A percentile compares a stretch with the other conserved stretches of the same genome.
These are phyloP conservation scores for Latheticus oryzae DNA, from an alignment of 2,888 invertebrate species.

Conservation along the genomic window DNA sequence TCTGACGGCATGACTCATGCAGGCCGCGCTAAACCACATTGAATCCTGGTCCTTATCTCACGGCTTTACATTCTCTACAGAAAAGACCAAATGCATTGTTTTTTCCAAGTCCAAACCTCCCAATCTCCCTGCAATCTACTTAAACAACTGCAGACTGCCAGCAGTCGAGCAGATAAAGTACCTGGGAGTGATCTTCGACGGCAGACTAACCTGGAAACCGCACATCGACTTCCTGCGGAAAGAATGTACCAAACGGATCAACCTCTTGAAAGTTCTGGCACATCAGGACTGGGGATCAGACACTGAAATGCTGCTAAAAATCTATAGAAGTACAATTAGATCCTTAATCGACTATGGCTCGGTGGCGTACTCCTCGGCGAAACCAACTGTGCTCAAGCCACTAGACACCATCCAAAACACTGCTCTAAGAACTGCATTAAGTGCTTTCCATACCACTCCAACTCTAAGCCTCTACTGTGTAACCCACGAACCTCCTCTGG, in stretches of 20 bases:
- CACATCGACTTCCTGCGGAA: conserved; percentile 13
- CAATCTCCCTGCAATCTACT: background rate
- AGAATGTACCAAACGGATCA: conserved; percentile 5
- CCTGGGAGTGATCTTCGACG: conserved; percentile 27
- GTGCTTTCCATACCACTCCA: conserved; percentile 19
- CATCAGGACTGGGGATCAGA: conserved; percentile 16
- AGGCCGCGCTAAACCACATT: background rate
- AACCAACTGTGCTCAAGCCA: background rate
- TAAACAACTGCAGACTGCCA: conserved; percentile 3
- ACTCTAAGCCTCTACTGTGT: conserved; percentile 10
- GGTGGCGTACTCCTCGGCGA: conserved; percentile 14
- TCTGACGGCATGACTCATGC: background rate
- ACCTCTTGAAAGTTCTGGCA: conserved; percentile 25
- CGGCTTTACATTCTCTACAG: conserved; percentile 9
- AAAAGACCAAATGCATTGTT: conserved; percentile 16
- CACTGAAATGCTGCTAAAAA: conserved; percentile 3
- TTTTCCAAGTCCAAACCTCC: conserved; percentile 1
- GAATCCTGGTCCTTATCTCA: conserved; percentile 5
- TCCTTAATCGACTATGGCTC: conserved; percentile 8
- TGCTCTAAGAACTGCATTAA: conserved; percentile 17
- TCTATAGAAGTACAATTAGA: conserved; percentile 13
- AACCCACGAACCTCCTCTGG: conserved; percentile 2
- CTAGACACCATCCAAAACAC: conserved; percentile 9
- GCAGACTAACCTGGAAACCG: conserved; percentile 18
- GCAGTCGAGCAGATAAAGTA: conserved; percentile 1